Evolutionary conservation across 2,888 invertebrate species (phyloP), one percentile per base, ranked within the genome.

Genomic region (Athalia cordata): DNA sequence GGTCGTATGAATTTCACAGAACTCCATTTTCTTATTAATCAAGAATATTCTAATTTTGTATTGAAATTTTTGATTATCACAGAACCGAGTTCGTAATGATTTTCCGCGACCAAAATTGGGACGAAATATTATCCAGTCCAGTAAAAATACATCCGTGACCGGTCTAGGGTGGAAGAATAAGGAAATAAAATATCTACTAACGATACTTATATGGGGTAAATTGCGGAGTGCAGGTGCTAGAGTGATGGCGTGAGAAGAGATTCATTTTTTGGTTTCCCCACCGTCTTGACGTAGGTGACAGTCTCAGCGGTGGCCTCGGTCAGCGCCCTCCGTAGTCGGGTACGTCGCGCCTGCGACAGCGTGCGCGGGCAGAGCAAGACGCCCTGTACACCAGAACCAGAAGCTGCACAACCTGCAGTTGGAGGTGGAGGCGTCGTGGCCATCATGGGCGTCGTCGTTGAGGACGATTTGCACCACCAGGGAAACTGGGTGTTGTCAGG

Each of bases 301-400:
- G 95, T 95, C 92, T 96, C 96, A 91, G 95, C 94, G 91, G 96
- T 96, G 88, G 96, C 96, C 92, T 96, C 96, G 90, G 96, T 97
- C 93, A 96, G 95, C 90, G 97, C 96, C 90, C 96, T 94, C 91
- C 96, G 94, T 91, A 96, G 94, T 89, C 95, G 94, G 90, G 95
- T 94, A 88, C 96, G 94, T 90, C 96, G 95, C 90, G 95, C 95
- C 93, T 96, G 96, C 92, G 96, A 95, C 94, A 96, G 94, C 91
- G 96, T 96, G 92, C 96, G 95, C 89, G 96, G 96, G 92, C 96
- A 96, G 93, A 96, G 95, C 91, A 96, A 95, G 92, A 96, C 94
- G 90, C 96, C 96, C 94, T 95, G 95, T 88, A 90, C 91, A 78
- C 86, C 85, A 81, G 86, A 84, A 79, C 85, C 85, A 77, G 85